Base-by-base conservation (phyloP, 2,113 vertebrate genomes). In the Datnioides undecimradiatus region DNA sequence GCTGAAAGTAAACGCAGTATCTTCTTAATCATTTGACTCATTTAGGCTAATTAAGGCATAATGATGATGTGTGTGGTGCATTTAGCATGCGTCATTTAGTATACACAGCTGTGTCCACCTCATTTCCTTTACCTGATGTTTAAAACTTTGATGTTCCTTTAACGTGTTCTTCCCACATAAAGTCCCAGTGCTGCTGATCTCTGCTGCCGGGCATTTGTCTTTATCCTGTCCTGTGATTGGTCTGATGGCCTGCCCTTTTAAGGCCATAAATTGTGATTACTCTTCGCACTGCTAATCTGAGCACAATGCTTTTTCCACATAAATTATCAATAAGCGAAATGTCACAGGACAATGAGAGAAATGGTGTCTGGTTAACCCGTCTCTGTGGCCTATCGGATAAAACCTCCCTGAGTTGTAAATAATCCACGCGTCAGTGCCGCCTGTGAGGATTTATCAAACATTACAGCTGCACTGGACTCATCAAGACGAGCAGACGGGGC, bases 281-380 rank as follows among this genome's bases (percentile, higher is more conserved):
- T 78, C 13, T 65, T 57, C 25, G 9, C 59, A 31, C 71, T 58
- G 60, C 65, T 85, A 85, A 88, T 87, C 62, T 68, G 51, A 62
- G 54, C 33, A 31, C 71, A 69, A 82, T 40, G 31, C 13, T 19
- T 31, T 29, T 55, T 36, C 65, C 46, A 62, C 78, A 73, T 79
- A 67, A 76, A 87, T 90, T 68, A 87, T 89, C 88, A 89, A 91
- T 90, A 84, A 82, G 76, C 78, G 62, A 87, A 90, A 90, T 88
- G 80, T 80, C 90, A 91, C 49, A 54, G 75, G 70, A 78, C 79
- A 84, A 69, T 74, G 40, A 88, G 63, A 88, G 69, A 76, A 69
- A 79, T 74, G 58, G 14, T 33, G 60, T 64, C 68, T 80, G 58
- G 70, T 51, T 81, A 52, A 64, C 59, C 38, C n/a, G 12, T 62